phyloP scores from a whole-genome alignment of 2,888 invertebrate species.

The Agrotis clavis region DNA sequence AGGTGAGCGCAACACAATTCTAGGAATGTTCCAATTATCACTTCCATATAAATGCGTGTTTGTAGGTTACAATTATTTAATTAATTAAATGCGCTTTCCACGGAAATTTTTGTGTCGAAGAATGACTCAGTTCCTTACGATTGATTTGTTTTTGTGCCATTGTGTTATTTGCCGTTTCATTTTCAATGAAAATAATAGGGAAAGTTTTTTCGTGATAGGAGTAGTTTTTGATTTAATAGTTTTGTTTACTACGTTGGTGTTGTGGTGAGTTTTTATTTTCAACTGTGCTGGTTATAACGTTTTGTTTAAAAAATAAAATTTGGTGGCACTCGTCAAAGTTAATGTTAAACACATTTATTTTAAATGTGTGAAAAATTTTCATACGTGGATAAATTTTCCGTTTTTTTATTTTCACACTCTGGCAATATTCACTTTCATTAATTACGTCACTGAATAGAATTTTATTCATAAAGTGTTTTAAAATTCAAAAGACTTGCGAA shows the following conservation, averaged over 20 bases:
- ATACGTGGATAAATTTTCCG: too few species aligned
- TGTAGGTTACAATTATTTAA: slow-evolving; percentile 35
- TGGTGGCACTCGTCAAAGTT: not conserved
- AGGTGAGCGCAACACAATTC: slow-evolving; percentile 35
- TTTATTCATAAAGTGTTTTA: not conserved
- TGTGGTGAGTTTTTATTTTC: not conserved
- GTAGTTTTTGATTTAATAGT: slow-evolving; percentile 8
- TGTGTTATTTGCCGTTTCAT: slow-evolving; percentile 26
- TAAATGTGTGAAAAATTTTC: not conserved
- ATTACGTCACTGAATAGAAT: slow-evolving; percentile 2
- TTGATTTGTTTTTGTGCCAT: slow-evolving; percentile 11
- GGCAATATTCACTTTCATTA: not conserved
- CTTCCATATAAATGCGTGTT: slow-evolving; percentile 42
- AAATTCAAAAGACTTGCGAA: not conserved
- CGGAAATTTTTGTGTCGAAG: not conserved
- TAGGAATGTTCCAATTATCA: slow-evolving; percentile 46
- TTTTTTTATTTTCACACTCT: not conserved
- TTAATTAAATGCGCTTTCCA: slow-evolving; percentile 25
- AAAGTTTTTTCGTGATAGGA: slow-evolving; percentile 11
- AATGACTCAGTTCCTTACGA: not conserved
- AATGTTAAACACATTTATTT: not conserved
- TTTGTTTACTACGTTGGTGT: slow-evolving; percentile 4
- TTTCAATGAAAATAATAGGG: slow-evolving; percentile 27
- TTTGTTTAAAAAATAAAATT: not conserved
- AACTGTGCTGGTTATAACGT: not conserved